Conservation (phyloP, 2,797 vertebrate genomes). For the Malurus leucopterus region DNA sequence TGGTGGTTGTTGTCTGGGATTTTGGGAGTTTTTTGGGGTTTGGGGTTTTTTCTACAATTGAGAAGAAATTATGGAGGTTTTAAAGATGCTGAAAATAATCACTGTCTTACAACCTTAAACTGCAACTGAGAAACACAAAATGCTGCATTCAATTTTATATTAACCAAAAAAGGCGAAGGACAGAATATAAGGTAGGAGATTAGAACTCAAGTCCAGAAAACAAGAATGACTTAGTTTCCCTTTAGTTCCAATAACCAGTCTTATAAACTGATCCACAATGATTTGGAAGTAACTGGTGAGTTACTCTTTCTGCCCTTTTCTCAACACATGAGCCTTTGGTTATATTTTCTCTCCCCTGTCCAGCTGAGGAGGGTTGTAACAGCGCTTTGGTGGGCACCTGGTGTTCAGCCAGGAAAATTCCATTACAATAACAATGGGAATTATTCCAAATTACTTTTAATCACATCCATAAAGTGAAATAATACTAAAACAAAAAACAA, state of each 20-base stretch:
- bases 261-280: background rate
- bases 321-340: background rate
- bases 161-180: background rate
- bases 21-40: too few species aligned
- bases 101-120: background rate
- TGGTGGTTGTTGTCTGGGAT: too few species aligned
- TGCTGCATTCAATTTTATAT: background rate
- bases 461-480: background rate
- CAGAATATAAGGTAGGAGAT: background rate
- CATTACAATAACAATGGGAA: background rate
- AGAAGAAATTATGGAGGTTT: background rate
- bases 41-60: background rate
- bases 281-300: background rate
- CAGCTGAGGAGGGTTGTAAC: background rate
- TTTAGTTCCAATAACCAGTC: background rate
- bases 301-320: background rate
- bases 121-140: slow-evolving; percentile 10
- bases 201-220: background rate
- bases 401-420: background rate
- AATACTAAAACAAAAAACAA: background rate
- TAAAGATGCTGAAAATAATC: background rate
- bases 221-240: background rate
- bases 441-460: background rate
- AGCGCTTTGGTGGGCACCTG: background rate
- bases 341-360: background rate